Base-by-base conservation (phyloP, 2,888 invertebrate genomes). In the Balanococcus diminutus region DNA sequence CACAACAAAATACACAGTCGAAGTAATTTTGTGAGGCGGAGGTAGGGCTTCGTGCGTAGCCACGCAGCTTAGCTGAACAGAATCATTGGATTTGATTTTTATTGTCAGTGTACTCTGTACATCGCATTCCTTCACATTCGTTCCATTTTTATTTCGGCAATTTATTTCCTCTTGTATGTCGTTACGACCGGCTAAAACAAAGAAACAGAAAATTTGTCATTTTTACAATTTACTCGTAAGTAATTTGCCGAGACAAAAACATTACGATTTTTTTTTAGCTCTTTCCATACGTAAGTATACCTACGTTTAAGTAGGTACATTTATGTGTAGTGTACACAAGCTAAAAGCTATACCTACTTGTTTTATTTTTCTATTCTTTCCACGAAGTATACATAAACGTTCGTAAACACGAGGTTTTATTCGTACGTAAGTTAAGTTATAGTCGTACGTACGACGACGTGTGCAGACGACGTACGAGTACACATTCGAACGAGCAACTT, bases 61-160 rank as follows among this genome's bases (percentile, higher is more conserved):
- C 89, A 96, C 96, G 89, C 97, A 97, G 2, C 96, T 95, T 89
- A 96, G 96, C 89, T 95, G 95, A 5, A 95, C 95, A 88, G 95
- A 95, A 89, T 97, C 96, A 89, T 97, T 97, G 88, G 96, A 92
- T 6, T 94, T 93, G 9, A 96, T 96, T 89, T 94, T 94, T 88
- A 96, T 92, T 86, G 93, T 93, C 84, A 96, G 93, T 87, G 91
- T 91, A 36, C 93, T 93, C 87, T 91, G 91, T 11, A 93, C 92
- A 87, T 93, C 92, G 88, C 86, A 84, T 87, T 89, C 89, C 14
- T 90, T 90, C 1, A 91, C 91, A 16, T 92, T 91, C 88, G 92
- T 84, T 6, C 92, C 86, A 91, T 91, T 84, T 72, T 31, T 79
- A 25, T 11, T 82, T 6, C 19, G 32, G 46, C 85, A 79, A 28